phyloP scores from a whole-genome alignment of 2,113 vertebrate species.

The Dasyurus viverrinus region DNA sequence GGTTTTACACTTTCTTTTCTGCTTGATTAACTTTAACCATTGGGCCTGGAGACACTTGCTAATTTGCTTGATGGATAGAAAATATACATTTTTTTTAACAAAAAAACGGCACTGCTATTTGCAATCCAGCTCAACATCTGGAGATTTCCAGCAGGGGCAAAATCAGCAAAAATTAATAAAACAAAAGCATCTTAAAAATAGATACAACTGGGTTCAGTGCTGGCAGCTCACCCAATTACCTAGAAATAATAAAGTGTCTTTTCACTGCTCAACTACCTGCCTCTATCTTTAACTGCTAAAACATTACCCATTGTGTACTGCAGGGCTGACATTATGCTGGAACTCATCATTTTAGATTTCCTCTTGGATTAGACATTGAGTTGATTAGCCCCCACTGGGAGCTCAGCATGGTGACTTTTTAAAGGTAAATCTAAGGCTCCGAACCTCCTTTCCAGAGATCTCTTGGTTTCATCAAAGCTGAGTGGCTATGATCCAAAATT shows the following conservation, averaged over 20 bases:
- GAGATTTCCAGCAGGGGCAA: background rate
- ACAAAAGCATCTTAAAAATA: background rate
- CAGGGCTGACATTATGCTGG: background rate
- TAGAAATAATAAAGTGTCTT: background rate
- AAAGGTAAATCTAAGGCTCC: background rate
- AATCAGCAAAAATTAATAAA: background rate
- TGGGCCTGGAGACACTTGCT: background rate
- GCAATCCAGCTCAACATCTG: background rate
- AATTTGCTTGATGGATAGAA: background rate
- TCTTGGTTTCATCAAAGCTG: background rate
- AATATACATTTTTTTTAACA: background rate
- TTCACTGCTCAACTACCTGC: background rate
- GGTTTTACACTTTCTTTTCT: background rate
- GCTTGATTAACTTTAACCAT: background rate
- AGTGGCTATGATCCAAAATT: background rate
- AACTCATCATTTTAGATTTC: background rate
- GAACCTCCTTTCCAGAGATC: background rate
- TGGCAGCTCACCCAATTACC: background rate
- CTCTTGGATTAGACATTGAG: background rate
- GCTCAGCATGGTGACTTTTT: accelerated
- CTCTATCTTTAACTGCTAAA: background rate
- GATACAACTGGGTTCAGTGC: too few relatives aligned
- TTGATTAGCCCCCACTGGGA: background rate
- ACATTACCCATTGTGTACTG: background rate
- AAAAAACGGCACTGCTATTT: background rate